These are phyloP conservation scores for Cerastis rubricosa DNA, from an alignment of 2,888 invertebrate species.

Conservation along the genomic window DNA sequence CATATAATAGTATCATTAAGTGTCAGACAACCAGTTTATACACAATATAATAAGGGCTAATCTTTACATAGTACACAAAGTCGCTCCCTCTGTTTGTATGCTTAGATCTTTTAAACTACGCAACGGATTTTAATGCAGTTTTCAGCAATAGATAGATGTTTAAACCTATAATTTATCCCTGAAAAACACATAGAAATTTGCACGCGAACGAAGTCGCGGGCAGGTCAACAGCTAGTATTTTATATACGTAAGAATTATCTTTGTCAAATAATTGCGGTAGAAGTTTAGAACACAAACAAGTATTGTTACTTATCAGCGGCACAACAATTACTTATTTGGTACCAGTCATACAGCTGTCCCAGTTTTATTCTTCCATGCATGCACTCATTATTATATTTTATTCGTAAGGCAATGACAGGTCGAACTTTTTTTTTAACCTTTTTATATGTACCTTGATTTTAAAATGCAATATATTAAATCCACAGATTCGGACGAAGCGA, in stretches of 20 bases:
- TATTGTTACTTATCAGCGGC: slow-evolving; percentile 22
- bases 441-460: neutral
- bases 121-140: no score
- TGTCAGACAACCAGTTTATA: neutral
- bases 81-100: no score
- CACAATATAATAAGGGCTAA: neutral
- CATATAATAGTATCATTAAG: neutral
- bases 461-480: neutral
- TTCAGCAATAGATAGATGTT: no score
- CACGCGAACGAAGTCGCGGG: no score
- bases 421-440: neutral
- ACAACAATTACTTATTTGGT: slow-evolving; percentile 30
- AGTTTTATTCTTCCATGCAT: slow-evolving; percentile 13
- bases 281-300: slow-evolving; percentile 13
- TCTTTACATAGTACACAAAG: neutral
- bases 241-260: slow-evolving; percentile 15
- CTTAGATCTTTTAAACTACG: no score
- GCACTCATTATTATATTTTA: slow-evolving; percentile 5
- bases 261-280: slow-evolving; percentile 21
- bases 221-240: no score
- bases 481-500: slow-evolving; percentile 72
- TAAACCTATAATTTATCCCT: no score
- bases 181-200: no score
- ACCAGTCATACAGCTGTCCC: slow-evolving; percentile 19
- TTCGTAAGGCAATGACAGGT: slow-evolving; percentile 27